Evolutionary conservation across 2,797 vertebrate genomes (phyloP).

Genomic region (Lepilemur septentrionalis): DNA sequence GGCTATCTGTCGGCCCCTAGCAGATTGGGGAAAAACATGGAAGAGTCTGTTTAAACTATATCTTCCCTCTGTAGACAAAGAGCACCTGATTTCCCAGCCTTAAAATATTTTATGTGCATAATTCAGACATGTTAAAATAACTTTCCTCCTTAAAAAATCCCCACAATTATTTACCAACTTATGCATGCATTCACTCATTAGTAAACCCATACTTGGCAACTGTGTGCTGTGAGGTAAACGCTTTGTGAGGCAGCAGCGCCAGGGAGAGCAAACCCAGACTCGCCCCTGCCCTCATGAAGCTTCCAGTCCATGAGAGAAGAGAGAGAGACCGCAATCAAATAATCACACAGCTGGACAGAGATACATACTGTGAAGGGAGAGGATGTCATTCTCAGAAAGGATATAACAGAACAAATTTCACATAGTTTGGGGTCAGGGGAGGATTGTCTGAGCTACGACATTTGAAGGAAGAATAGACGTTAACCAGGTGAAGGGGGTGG

Average conservation of each 20-base stretch:
- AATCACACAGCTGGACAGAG: background rate
- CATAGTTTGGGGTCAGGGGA: background rate
- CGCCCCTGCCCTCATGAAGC: fast-evolving
- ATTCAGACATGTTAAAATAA: constrained; percentile 3
- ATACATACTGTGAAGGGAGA: background rate
- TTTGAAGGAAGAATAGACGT: background rate
- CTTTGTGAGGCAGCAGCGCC: background rate
- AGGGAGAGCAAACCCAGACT: background rate
- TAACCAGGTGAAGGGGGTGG: background rate
- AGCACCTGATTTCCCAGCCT: background rate
- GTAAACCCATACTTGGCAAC: fast-evolving
- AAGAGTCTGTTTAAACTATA: background rate
- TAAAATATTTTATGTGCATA: background rate
- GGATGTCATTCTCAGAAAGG: background rate
- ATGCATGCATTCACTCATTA: background rate
- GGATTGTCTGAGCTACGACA: background rate
- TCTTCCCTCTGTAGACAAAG: background rate
- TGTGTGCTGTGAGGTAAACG: background rate
- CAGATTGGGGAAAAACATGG: background rate
- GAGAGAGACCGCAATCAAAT: background rate
- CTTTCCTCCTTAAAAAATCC: background rate
- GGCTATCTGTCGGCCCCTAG: background rate
- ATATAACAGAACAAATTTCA: background rate
- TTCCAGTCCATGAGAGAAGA: background rate
- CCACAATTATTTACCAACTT: background rate